Percentiles rank a stretch among this genome's conserved stretches.
Evolutionary conservation across 2,113 vertebrate species (phyloP).

Genomic region (Lathamus discolor): DNA sequence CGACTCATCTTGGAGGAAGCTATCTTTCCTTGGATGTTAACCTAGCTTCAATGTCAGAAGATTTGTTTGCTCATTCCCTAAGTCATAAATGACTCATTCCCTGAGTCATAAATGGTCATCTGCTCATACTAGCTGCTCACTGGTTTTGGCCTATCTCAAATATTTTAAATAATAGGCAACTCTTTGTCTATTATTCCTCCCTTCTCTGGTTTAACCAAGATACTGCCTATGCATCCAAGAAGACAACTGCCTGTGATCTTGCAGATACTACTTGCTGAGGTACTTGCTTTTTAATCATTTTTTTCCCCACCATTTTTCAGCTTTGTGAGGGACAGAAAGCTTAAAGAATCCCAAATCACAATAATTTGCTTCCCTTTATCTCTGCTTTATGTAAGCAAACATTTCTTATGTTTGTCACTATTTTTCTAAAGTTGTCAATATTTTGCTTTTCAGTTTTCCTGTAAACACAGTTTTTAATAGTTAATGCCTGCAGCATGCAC

Average conservation of each 20-base stretch:
- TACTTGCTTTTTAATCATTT: not conserved
- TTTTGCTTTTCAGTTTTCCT: not conserved
- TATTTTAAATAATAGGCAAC: not conserved
- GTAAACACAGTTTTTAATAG: not conserved
- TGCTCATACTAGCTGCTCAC: not conserved
- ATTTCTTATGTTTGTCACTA: not conserved
- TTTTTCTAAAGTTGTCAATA: not conserved
- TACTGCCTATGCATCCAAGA: not conserved
- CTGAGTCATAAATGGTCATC: not conserved
- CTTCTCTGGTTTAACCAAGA: not conserved
- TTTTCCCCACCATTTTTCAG: not conserved
- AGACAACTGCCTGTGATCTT: not conserved
- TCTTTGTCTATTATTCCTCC: not conserved
- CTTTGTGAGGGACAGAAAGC: not conserved
- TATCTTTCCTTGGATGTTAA: not conserved
- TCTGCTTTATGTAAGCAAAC: not conserved
- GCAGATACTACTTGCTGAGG: not conserved
- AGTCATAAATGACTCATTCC: not conserved
- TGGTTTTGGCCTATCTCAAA: not conserved
- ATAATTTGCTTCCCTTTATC: not conserved
- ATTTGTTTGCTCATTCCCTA: not conserved
- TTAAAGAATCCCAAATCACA: not conserved
- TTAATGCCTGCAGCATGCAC: not conserved
- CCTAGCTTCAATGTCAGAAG: not conserved
- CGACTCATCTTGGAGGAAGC: not conserved